Evolutionary conservation across 2,797 vertebrate genomes (phyloP), one percentile per base, ranked within the genome.

Genomic region (Tadarida brasiliensis): DNA sequence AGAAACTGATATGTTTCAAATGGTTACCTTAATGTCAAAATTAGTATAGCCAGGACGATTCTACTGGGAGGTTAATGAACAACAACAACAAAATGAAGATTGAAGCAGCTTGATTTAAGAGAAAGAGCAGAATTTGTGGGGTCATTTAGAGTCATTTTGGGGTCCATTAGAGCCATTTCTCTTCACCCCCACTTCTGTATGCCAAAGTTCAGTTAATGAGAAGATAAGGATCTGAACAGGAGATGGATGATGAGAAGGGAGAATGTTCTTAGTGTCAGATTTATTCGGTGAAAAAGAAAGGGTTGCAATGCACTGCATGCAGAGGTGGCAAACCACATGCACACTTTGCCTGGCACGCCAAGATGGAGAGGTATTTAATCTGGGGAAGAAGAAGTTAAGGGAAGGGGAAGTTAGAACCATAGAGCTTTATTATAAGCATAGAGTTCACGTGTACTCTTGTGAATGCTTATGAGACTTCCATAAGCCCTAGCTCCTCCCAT

Each of bases 61-160:
- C 49, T 49, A 24, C 57, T 33, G 22, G 78, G 61, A 83, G 28
- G n/a, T 49, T 77, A 90, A 30, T 70, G 51, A 77, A 54, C 71
- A 77, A 44, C 5, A 15, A 54, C 26, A 61, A 61, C n/a, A 33
- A 90, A 90, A 73, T 24, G 35, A 19, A 86, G 10, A 67, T 11
- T 80, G 35, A 95, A 73, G 65, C 20, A 90, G n/a, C n/a, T 61
- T 73, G 59, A 14, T 39, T n/a, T 61, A 90, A 16, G 35, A 78
- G 24, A 95, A 85, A 85, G 22, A 88, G 20, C 19, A 85, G 30
- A 63, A 85, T 94, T 33, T 57, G 63, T 71, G 10, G 35, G 83
- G 30, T 78, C 63, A 67, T n/a, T n/a, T n/a, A n/a, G n/a, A n/a
- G n/a, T n/a, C n/a, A n/a, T n/a, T n/a, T n/a, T n/a, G n/a, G n/a